phyloP scores from a whole-genome alignment of 2,113 vertebrate species.

The Passer domesticus region DNA sequence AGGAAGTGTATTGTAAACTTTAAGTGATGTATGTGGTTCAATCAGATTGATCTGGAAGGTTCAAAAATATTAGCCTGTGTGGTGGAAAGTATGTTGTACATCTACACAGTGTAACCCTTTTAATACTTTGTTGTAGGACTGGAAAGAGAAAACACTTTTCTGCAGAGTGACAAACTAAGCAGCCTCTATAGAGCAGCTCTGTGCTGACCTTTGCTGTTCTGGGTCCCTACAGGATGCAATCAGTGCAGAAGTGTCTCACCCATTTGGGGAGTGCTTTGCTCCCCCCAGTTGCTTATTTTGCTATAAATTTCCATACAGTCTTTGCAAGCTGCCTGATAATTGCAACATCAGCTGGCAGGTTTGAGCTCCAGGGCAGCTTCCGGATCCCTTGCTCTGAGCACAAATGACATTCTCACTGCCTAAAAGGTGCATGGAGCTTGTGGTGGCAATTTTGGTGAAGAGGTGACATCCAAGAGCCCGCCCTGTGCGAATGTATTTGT shows the following conservation, averaged over 20 bases:
- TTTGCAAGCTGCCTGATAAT: background rate
- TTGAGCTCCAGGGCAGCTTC: background rate
- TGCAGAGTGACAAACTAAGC: background rate
- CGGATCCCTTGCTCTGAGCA: rapidly evolving
- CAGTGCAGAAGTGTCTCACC: background rate
- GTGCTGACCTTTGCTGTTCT: background rate
- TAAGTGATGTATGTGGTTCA: constrained; percentile 20
- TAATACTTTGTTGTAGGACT: background rate
- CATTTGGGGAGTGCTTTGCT: background rate
- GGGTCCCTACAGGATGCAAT: background rate
- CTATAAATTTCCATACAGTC: background rate
- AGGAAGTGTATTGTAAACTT: constrained; percentile 18
- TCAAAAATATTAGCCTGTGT: background rate
- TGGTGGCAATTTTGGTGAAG: background rate
- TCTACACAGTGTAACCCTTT: background rate
- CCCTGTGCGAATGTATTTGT: rapidly evolving
- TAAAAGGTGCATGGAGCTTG: rapidly evolving
- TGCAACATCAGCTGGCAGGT: background rate
- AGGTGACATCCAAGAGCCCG: rapidly evolving
- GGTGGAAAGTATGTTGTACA: background rate
- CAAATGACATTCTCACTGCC: background rate
- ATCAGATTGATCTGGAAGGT: background rate
- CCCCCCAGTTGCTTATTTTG: background rate
- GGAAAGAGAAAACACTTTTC: background rate
- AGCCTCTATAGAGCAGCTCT: background rate